Evolutionary conservation across 2,113 vertebrate species (phyloP).

Genomic region (Burhinus bistriatus): DNA sequence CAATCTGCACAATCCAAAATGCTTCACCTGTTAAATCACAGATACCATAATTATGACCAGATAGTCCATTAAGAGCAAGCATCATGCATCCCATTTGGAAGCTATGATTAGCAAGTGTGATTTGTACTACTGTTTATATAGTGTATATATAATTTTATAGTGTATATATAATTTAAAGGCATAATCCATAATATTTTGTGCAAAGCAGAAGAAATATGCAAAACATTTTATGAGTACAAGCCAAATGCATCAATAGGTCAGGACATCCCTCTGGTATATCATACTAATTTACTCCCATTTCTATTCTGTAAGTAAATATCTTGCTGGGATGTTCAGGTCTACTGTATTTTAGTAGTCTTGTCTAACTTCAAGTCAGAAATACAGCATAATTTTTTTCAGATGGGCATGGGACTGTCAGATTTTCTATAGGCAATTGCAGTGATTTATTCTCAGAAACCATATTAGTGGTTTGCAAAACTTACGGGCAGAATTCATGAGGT

Average conservation of each 20-base stretch:
- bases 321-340: neutral
- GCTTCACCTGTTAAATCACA: neutral
- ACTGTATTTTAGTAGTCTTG: neutral
- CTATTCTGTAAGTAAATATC: neutral
- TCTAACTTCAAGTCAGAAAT: neutral
- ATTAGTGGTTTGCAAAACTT: neutral
- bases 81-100: neutral
- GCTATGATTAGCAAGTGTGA: neutral
- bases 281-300: neutral
- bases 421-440: neutral
- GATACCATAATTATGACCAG: neutral
- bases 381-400: neutral
- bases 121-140: neutral
- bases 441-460: neutral
- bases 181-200: neutral
- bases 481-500: neutral
- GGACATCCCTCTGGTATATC: neutral
- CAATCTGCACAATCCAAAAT: conserved; percentile 16
- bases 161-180: no score
- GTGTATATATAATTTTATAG: no score
- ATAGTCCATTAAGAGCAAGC: neutral
- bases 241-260: neutral
- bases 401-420: neutral
- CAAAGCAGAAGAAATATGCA: neutral
- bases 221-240: neutral